These are phyloP conservation scores for Tillus elongatus DNA, from an alignment of 2,888 invertebrate genomes.

Conservation along the genomic window DNA sequence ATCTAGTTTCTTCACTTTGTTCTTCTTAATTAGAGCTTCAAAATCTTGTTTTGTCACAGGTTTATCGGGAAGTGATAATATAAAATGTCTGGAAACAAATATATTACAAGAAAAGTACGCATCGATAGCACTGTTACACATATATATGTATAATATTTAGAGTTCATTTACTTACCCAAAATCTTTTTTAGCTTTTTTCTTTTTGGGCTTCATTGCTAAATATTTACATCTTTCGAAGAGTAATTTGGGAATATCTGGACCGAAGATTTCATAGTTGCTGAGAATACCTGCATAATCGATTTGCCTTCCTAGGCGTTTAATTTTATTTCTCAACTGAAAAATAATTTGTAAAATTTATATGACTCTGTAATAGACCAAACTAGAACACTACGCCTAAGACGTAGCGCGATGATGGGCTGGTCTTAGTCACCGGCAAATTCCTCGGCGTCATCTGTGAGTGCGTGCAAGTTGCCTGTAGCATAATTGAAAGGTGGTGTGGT, in stretches of 20 bases:
- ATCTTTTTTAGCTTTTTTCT: conserved; percentile 37
- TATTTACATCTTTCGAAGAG: conserved; percentile 44
- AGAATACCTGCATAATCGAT: conserved; percentile 42
- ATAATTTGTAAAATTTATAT: conserved; percentile 9
- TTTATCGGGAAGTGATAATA: conserved; percentile 36
- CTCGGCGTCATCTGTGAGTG: too few relatives aligned
- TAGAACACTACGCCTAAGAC: too few relatives aligned
- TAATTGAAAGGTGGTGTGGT: too few relatives aligned
- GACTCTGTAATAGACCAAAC: too few relatives aligned
- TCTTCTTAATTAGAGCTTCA: conserved; percentile 26
- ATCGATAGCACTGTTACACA: neutral
- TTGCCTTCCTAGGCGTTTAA: conserved; percentile 27
- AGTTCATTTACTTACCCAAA: conserved; percentile 35
- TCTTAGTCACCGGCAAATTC: too few relatives aligned
- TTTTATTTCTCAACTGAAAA: conserved; percentile 23
- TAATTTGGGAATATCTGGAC: conserved; percentile 41
- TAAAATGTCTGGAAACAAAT: conserved; percentile 34
- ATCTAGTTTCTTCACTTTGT: conserved; percentile 36
- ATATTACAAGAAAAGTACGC: neutral
- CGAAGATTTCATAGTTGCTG: conserved; percentile 42
- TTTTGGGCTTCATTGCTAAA: conserved; percentile 43
- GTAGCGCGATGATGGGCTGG: too few relatives aligned
- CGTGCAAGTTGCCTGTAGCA: too few relatives aligned
- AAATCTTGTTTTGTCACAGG: conserved; percentile 34
- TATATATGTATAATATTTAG: neutral